These are phyloP conservation scores for Podarcis siculus DNA, from an alignment of 2,797 vertebrate species.

Conservation along the genomic window DNA sequence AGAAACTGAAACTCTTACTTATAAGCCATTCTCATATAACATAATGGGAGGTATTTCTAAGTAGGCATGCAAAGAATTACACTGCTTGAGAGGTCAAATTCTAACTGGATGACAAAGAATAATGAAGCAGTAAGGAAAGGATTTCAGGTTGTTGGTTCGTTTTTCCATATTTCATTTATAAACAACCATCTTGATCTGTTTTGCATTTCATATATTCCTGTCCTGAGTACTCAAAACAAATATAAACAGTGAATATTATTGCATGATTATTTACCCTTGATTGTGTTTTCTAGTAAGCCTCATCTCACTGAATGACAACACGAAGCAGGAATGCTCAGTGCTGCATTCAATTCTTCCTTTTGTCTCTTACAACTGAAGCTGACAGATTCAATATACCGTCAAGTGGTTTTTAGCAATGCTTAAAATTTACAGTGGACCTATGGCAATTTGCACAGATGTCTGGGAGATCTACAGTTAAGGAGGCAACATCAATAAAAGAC, in stretches of 20 bases:
- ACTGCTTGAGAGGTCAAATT: background rate
- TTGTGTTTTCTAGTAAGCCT: conserved; percentile 8
- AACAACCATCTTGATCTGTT: conserved; percentile 2
- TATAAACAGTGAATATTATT: conserved; percentile 7
- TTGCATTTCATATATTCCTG: background rate
- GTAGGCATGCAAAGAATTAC: background rate
- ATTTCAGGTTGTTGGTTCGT: background rate
- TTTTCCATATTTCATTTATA: background rate
- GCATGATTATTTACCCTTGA: conserved; percentile 12
- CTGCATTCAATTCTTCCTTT: conserved; percentile 14
- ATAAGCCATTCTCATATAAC: background rate
- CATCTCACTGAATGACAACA: conserved; percentile 12
- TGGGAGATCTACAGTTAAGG: conserved; percentile 25
- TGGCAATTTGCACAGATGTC: conserved; percentile 22
- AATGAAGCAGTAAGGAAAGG: background rate
- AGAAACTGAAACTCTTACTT: background rate
- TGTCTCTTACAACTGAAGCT: conserved; percentile 1
- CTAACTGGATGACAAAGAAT: background rate
- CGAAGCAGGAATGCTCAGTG: background rate
- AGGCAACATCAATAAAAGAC: conserved; percentile 29
- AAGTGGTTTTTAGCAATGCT: conserved; percentile 28
- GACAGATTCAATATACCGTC: conserved; percentile 17
- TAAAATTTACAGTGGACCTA: conserved; percentile 24
- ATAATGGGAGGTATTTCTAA: background rate
- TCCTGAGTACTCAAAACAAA: background rate